These are phyloP conservation scores for Pantelozetes paolii DNA, from an alignment of 2,888 invertebrate genomes.

Conservation along the genomic window DNA sequence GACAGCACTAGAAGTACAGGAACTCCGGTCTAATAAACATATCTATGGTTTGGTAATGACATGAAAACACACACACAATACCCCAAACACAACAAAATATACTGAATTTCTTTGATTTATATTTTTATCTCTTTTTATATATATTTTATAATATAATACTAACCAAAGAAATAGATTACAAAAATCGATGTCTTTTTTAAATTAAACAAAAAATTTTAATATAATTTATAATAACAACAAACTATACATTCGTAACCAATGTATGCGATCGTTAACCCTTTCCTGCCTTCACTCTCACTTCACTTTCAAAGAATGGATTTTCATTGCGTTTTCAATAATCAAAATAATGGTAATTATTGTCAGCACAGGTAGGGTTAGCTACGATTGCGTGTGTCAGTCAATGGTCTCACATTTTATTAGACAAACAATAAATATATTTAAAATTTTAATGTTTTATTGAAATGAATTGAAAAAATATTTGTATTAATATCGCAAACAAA, in stretches of 20 bases:
- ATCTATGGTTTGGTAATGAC: slow-evolving; percentile 30
- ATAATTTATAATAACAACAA: neutral
- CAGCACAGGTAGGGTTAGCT: neutral
- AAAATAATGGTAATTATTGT: slow-evolving; percentile 3
- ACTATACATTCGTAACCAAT: neutral
- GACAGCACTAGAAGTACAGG: slow-evolving; percentile 14
- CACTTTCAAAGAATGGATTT: neutral
- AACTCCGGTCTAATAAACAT: slow-evolving; percentile 34
- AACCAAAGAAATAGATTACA: slow-evolving; percentile 13
- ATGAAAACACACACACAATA: neutral
- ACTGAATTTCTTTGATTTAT: slow-evolving; percentile 9
- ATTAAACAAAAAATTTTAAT: neutral
- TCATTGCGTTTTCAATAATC: slow-evolving; percentile 2
- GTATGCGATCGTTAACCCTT: slow-evolving; percentile 21
- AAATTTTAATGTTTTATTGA: too few species aligned
- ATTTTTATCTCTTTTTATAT: slow-evolving; percentile 9
- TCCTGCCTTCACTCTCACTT: neutral
- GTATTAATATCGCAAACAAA: neutral
- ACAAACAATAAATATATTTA: slow-evolving; percentile 15
- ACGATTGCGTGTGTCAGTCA: slow-evolving; percentile 16
- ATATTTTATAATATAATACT: neutral
- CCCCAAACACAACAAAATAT: neutral
- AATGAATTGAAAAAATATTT: neutral
- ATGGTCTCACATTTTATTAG: slow-evolving; percentile 22
- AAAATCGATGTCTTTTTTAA: neutral